A percentile compares a stretch with the other conserved stretches of the same genome.
phyloP scores from a whole-genome alignment of 2,888 invertebrate species.

The Parthenolecanium corni region DNA sequence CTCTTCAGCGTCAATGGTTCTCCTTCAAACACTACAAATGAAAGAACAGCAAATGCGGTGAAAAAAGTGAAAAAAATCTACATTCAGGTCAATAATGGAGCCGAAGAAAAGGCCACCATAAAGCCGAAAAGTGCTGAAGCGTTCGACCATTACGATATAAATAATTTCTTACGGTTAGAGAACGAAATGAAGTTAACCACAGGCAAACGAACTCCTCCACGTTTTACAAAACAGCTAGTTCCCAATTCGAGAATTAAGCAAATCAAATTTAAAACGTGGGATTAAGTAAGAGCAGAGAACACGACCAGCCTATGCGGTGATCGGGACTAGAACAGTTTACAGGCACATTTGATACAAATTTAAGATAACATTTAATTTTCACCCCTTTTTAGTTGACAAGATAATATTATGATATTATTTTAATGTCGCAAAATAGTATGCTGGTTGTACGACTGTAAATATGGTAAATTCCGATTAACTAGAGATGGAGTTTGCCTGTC shows the following conservation, averaged over 20 bases:
- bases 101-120: background rate
- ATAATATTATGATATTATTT: no score
- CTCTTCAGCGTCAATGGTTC: slow-evolving; percentile 14
- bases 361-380: no score
- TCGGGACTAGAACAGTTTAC: no score
- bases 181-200: slow-evolving; percentile 7
- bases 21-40: background rate
- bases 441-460: background rate
- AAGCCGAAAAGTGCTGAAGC: slow-evolving; percentile 9
- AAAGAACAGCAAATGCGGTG: background rate
- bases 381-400: no score
- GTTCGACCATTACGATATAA: slow-evolving; percentile 21
- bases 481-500: slow-evolving; percentile 1
- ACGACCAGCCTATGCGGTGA: no score
- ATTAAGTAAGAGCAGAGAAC: no score
- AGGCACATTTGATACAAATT: no score
- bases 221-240: background rate
- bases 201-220: background rate
- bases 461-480: background rate
- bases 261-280: slow-evolving; percentile 24
- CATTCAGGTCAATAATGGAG: slow-evolving; percentile 5
- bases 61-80: slow-evolving; percentile 22
- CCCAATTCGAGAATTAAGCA: slow-evolving; percentile 19
- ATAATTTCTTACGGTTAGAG: slow-evolving; percentile 20
- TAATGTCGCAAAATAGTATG: background rate